Percentiles rank a stretch among this genome's conserved stretches.
These are phyloP conservation scores for Zeus faber DNA, from an alignment of 2,113 vertebrate genomes.

Conservation along the genomic window DNA sequence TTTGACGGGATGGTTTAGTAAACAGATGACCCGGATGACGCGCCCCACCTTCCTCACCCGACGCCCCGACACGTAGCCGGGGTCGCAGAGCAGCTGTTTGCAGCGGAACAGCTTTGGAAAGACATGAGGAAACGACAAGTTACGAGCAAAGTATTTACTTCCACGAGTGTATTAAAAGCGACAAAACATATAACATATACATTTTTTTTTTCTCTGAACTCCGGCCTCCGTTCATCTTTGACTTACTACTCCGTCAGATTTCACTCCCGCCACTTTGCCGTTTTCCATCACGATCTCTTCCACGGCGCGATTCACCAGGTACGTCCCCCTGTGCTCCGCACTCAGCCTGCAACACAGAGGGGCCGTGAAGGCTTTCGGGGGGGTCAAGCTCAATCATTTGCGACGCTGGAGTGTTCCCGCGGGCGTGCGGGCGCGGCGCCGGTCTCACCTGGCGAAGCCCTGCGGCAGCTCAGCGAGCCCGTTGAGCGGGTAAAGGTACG, in stretches of 20 bases:
- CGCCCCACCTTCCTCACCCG: slow-evolving; percentile 86
- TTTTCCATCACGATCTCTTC: slow-evolving; percentile 89
- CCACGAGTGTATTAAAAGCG: neutral
- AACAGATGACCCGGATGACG: slow-evolving; percentile 89
- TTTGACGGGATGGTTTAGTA: slow-evolving; percentile 92
- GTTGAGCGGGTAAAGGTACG: slow-evolving; percentile 74
- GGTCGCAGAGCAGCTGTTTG: slow-evolving; percentile 95
- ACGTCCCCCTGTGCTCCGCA: slow-evolving; percentile 88
- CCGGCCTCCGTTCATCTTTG: too few species aligned
- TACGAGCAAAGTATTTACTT: neutral
- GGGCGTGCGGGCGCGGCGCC: too few species aligned
- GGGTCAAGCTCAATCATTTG: neutral
- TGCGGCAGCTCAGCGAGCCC: slow-evolving; percentile 74
- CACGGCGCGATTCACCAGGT: slow-evolving; percentile 88
- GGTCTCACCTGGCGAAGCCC: slow-evolving; percentile 72
- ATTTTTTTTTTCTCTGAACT: too few species aligned
- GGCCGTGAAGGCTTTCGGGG: too few species aligned
- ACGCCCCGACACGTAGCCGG: slow-evolving; percentile 85
- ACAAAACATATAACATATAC: neutral
- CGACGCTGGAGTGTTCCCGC: neutral
- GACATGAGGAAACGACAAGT: too few species aligned
- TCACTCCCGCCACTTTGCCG: slow-evolving; percentile 87
- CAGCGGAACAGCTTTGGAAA: slow-evolving; percentile 86
- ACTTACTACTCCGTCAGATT: slow-evolving; percentile 88
- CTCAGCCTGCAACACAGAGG: slow-evolving; percentile 78